Base-by-base conservation (phyloP, 2,113 vertebrate genomes). In the Mohoua ochrocephala region DNA sequence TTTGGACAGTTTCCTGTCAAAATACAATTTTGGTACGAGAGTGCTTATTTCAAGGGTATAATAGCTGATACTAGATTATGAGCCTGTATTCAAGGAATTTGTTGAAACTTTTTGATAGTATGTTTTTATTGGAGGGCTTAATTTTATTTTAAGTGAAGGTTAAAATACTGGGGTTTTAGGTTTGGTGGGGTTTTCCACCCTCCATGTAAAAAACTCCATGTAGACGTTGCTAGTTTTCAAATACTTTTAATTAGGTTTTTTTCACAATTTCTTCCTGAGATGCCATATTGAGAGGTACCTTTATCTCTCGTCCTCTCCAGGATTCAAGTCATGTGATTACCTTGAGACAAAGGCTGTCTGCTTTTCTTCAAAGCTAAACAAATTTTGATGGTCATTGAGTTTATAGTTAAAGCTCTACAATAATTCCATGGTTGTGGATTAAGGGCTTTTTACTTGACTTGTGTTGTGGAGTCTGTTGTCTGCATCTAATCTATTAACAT, bases 201-300 rank as follows among this genome's bases (percentile, higher is more conserved):
- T 6, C 8, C 15, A 7, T 39, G 7, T 73, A 21, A 60, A 60
- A 75, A 67, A 6, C 8, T 54, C 17, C 11, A 13, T 27, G 15
- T 68, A n/a, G 56, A 93, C 75, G 64, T 49, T 44, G 26, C 19
- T 53, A 21, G 18, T 20, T 87, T 85, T 85, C 18, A 71, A 84
- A 50, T 28, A 23, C 13, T 45, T 47, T 61, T 65, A n/a, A 20
- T 41, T 15, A 15, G 3, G 0, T 5, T 23, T 75, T 70, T 61
- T 69, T 44, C 30, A 27, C 23, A 11, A 13, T 74, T 88, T 86
- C 18, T 76, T 52, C 13, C 15, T 56, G 8, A 76, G 37, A 8
- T 69, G 30, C 1, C 0, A 0, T 33, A 42, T 56, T 41, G 60
- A 75, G 54, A 61, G 24, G 3, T 4, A 31, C 11, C 15, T 47